Evolutionary conservation across 2,113 vertebrate species (phyloP).

Genomic region (Leucopternis melanops): DNA sequence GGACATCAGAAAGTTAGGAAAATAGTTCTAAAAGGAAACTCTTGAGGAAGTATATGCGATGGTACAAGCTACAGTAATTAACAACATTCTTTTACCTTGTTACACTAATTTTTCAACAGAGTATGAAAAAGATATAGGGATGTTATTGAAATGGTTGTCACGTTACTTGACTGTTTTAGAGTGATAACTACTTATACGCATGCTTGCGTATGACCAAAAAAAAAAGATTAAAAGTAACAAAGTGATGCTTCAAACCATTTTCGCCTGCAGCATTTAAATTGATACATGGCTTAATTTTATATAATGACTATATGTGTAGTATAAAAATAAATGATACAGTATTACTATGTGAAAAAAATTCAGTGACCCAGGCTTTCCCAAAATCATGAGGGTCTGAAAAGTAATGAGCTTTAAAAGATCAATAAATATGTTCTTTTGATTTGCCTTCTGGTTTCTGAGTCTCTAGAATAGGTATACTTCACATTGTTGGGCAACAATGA

Average conservation of each 20-base stretch:
- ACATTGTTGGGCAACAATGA: neutral
- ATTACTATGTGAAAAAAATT: neutral
- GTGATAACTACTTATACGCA: neutral
- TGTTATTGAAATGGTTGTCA: neutral
- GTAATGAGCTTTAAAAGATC: neutral
- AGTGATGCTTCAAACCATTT: neutral
- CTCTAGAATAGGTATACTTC: neutral
- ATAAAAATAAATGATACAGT: neutral
- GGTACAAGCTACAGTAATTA: neutral
- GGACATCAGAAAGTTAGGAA: too few relatives aligned
- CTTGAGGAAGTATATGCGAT: neutral
- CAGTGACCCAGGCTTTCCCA: neutral
- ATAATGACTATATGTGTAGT: fast-evolving
- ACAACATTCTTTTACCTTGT: neutral
- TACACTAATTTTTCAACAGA: neutral
- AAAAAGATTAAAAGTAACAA: neutral
- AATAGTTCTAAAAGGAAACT: neutral
- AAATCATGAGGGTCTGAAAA: neutral
- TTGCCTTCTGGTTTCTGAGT: neutral
- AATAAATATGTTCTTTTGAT: neutral
- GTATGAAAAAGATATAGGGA: neutral
- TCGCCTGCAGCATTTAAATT: neutral
- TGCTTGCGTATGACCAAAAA: neutral
- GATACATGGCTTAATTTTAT: neutral
- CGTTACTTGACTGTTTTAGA: neutral